These are phyloP conservation scores for Exephanes ischioxanthus DNA, from an alignment of 2,888 invertebrate species.

Conservation along the genomic window DNA sequence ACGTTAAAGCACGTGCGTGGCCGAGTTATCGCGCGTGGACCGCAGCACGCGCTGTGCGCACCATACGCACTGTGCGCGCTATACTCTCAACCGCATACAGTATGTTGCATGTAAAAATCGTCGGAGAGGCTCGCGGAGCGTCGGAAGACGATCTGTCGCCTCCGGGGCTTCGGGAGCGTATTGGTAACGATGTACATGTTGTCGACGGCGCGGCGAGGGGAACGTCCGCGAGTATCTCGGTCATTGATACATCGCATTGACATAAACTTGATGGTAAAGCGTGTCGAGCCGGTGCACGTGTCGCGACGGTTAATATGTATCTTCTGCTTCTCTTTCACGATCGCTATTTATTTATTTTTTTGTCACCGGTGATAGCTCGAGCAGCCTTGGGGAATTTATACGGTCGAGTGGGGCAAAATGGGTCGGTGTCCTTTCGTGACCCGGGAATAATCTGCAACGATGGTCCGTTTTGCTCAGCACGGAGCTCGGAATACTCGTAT, in stretches of 20 bases:
- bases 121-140: neutral
- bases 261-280: slow-evolving; percentile 24
- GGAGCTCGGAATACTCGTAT: neutral
- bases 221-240: slow-evolving; percentile 41
- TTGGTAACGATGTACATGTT: slow-evolving; percentile 8
- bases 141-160: neutral
- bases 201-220: neutral
- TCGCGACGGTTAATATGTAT: neutral
- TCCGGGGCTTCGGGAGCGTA: neutral
- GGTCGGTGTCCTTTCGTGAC: too few species aligned
- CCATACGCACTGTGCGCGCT: neutral
- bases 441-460: too few species aligned
- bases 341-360: neutral
- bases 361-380: too few species aligned
- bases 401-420: too few species aligned
- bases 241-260: slow-evolving; percentile 52
- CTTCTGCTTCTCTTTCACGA: neutral
- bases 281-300: neutral
- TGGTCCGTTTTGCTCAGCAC: too few species aligned
- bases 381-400: too few species aligned
- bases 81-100: neutral
- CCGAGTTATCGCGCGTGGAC: slow-evolving; percentile 52
- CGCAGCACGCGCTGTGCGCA: slow-evolving; percentile 38
- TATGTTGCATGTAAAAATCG: neutral
- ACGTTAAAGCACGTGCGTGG: slow-evolving; percentile 66